phyloP scores from a whole-genome alignment of 2,888 invertebrate genomes.

The Acrocyrtus sp. region DNA sequence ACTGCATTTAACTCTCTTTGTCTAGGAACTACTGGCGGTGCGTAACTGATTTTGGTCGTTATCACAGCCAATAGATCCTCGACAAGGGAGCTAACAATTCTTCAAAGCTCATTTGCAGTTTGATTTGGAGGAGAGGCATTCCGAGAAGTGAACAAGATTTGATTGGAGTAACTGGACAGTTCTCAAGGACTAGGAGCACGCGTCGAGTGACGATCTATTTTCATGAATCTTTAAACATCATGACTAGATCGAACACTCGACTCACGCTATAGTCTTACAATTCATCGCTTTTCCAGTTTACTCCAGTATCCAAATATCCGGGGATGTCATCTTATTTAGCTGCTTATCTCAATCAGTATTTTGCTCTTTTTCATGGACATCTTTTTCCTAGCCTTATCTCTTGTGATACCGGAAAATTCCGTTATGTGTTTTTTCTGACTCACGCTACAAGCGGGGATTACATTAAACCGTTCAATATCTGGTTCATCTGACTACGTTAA shows the following conservation, averaged over 20 bases:
- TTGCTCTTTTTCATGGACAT: too few relatives aligned
- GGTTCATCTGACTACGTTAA: too few relatives aligned
- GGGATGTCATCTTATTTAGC: not conserved
- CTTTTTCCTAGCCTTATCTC: too few relatives aligned
- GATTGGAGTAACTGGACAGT: too few relatives aligned
- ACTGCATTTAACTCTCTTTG: slow-evolving; percentile 61
- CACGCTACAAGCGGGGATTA: too few relatives aligned
- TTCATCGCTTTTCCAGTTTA: slow-evolving; percentile 11
- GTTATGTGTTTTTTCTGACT: too few relatives aligned
- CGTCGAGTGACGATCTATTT: slow-evolving; percentile 62
- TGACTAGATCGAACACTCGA: slow-evolving; percentile 64
- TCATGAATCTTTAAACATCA: slow-evolving; percentile 53
- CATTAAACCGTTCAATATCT: too few relatives aligned
- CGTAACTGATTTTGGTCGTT: slow-evolving; percentile 60
- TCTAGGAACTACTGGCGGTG: slow-evolving; percentile 64
- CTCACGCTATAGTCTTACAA: slow-evolving; percentile 58
- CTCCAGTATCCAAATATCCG: not conserved
- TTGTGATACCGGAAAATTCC: too few relatives aligned
- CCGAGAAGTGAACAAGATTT: too few relatives aligned
- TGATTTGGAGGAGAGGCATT: too few relatives aligned
- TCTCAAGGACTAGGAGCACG: slow-evolving; percentile 59
- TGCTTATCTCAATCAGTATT: too few relatives aligned
- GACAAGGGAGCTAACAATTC: slow-evolving; percentile 60
- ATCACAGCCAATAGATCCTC: slow-evolving; percentile 64
- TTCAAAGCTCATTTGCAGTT: slow-evolving; percentile 24